These are phyloP conservation scores for Condylura cristata DNA, from an alignment of 2,113 vertebrate species.

Conservation along the genomic window DNA sequence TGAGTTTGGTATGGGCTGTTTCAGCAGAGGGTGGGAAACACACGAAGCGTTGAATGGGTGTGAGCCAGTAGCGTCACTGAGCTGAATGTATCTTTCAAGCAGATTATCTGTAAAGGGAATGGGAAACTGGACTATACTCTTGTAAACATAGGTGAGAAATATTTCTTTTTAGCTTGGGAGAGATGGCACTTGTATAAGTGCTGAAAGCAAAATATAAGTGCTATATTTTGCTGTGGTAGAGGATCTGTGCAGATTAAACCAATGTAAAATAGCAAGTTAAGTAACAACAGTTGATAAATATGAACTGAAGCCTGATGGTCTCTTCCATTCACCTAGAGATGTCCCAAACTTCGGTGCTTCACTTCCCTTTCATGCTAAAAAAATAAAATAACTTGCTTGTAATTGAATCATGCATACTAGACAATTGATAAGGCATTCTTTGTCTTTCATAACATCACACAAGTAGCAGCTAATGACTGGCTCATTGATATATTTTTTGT, in stretches of 20 bases:
- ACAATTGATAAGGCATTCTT: background rate
- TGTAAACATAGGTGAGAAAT: background rate
- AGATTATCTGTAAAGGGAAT: background rate
- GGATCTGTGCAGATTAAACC: background rate
- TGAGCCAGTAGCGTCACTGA: background rate
- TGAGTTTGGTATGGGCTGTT: background rate
- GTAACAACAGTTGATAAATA: background rate
- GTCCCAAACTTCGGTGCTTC: background rate
- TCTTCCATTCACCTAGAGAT: background rate
- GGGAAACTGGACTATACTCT: background rate
- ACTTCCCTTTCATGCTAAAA: constrained; percentile 18
- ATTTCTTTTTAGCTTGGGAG: background rate
- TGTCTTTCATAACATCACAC: background rate
- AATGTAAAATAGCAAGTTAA: background rate
- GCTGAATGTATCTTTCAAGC: background rate
- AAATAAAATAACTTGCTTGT: background rate
- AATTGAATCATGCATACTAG: background rate
- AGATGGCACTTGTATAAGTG: background rate
- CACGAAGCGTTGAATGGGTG: background rate
- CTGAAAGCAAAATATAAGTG: background rate
- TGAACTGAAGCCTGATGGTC: background rate
- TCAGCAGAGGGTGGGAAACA: background rate
- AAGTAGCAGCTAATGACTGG: background rate
- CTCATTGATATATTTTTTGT: too few relatives aligned
- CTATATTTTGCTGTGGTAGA: background rate